A percentile compares a stretch with the other conserved stretches of the same genome.
Conservation (phyloP, 1,140 invertebrate genomes). For the Calephelis nemesis region DNA sequence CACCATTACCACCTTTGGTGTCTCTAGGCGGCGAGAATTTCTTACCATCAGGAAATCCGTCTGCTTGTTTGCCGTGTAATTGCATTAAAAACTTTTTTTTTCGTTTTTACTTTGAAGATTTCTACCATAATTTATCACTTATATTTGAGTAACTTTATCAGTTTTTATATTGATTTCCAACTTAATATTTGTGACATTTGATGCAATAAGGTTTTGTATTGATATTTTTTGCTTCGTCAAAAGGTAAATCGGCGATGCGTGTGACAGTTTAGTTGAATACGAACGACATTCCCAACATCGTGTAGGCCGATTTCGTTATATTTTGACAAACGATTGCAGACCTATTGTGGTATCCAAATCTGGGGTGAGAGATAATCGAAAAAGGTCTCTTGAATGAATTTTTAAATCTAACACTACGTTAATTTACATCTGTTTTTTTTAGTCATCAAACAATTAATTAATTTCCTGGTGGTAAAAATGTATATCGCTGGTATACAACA, state of each 20-base stretch:
- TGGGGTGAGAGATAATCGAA: constrained; percentile 54
- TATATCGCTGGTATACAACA: too few relatives aligned
- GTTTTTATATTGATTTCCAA: background rate
- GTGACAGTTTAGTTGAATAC: constrained; percentile 43
- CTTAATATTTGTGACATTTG: background rate
- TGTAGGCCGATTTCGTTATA: constrained; percentile 63
- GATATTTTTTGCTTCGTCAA: constrained; percentile 23
- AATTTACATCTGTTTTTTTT: too few relatives aligned
- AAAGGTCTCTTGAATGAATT: constrained; percentile 34
- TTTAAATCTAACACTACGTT: too few relatives aligned
- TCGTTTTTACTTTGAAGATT: too few relatives aligned
- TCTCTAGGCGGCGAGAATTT: too few relatives aligned
- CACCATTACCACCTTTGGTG: too few relatives aligned
- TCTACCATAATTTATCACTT: background rate
- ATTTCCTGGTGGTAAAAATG: too few relatives aligned
- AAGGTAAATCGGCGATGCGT: constrained; percentile 38
- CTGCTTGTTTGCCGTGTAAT: too few relatives aligned
- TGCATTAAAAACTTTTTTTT: too few relatives aligned
- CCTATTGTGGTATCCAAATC: constrained; percentile 66
- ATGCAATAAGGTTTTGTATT: background rate
- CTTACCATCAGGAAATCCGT: too few relatives aligned
- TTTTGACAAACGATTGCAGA: constrained; percentile 68
- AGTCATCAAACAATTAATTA: too few relatives aligned
- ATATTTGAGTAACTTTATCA: background rate
- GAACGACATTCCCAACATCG: constrained; percentile 53